Percentiles rank a stretch among this genome's conserved stretches.
These are phyloP conservation scores for Cryptocheilus praepositus DNA, from an alignment of 2,888 invertebrate species.

Conservation along the genomic window DNA sequence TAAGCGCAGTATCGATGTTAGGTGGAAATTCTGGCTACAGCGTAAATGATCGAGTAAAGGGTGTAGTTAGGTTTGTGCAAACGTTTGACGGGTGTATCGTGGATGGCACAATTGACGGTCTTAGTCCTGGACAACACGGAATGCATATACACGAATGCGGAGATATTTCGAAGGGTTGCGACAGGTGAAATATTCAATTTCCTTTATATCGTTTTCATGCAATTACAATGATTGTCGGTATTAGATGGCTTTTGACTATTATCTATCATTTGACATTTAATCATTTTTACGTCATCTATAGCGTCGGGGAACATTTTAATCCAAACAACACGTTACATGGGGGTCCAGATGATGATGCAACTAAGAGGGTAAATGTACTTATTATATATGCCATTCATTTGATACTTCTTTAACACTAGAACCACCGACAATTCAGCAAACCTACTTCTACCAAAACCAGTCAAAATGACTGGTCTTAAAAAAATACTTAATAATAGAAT, in stretches of 20 bases:
- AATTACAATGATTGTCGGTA: no score
- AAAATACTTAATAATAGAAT: no score
- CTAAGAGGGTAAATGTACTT: constrained; percentile 69
- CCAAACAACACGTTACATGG: constrained; percentile 77
- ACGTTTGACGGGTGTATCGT: constrained; percentile 79
- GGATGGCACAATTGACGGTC: constrained; percentile 90
- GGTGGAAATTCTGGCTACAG: constrained; percentile 74
- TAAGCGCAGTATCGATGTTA: constrained; percentile 86
- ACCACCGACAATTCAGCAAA: no score
- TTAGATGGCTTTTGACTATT: not conserved
- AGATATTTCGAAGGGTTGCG: constrained; percentile 81
- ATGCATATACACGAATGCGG: constrained; percentile 84
- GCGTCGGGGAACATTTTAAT: constrained; percentile 81
- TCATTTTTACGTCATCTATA: constrained; percentile 57
- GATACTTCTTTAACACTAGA: no score
- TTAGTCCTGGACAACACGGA: constrained; percentile 79
- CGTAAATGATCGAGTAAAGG: constrained; percentile 77
- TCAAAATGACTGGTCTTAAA: no score
- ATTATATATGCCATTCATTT: no score
- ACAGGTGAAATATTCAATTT: constrained; percentile 70
- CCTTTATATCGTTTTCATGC: not conserved
- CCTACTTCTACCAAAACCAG: no score
- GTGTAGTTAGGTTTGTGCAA: constrained; percentile 87
- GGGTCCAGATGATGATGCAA: constrained; percentile 73
- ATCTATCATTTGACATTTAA: not conserved